These are phyloP conservation scores for Parasteatoda lunata DNA, from an alignment of 2,888 invertebrate genomes.

Conservation along the genomic window DNA sequence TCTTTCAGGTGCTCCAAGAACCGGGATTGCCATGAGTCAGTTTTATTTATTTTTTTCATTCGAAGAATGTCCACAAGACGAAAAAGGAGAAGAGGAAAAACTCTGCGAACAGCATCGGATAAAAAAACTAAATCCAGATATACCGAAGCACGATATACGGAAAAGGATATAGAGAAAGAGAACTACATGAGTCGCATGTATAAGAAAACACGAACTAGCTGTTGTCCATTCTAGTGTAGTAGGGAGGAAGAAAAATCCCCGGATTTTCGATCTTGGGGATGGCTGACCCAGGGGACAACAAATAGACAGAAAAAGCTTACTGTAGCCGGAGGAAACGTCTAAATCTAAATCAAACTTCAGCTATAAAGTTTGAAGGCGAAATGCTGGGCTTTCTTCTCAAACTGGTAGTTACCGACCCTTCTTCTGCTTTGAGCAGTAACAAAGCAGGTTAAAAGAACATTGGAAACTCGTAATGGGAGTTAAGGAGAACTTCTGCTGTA, in stretches of 20 bases:
- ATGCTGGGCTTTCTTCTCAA: background rate
- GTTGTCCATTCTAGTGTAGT: slow-evolving; percentile 36
- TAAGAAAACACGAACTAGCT: slow-evolving; percentile 25
- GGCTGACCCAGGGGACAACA: slow-evolving; percentile 28
- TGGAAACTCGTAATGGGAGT: background rate
- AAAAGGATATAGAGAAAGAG: slow-evolving; percentile 18
- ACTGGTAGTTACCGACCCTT: background rate
- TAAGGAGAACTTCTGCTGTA: background rate
- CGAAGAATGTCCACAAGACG: slow-evolving; percentile 27
- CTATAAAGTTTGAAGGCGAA: slow-evolving; percentile 34
- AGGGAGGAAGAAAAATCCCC: slow-evolving; percentile 20
- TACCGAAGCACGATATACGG: slow-evolving; percentile 19
- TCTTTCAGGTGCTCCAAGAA: slow-evolving; percentile 24
- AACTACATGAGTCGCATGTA: slow-evolving; percentile 44
- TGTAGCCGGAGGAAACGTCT: slow-evolving; percentile 40
- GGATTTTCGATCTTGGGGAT: slow-evolving; percentile 36
- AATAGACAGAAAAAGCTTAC: slow-evolving; percentile 46
- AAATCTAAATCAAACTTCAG: slow-evolving; percentile 41
- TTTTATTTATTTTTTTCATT: slow-evolving; percentile 10
- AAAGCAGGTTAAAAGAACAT: background rate
- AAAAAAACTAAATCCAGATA: slow-evolving; percentile 19
- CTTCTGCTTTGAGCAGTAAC: background rate
- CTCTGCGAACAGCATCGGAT: slow-evolving; percentile 16
- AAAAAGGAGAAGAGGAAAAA: background rate
- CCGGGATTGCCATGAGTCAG: slow-evolving; percentile 29